Evolutionary conservation across 2,113 vertebrate genomes (phyloP).

Genomic region (Mesoclemmys tuberculata): DNA sequence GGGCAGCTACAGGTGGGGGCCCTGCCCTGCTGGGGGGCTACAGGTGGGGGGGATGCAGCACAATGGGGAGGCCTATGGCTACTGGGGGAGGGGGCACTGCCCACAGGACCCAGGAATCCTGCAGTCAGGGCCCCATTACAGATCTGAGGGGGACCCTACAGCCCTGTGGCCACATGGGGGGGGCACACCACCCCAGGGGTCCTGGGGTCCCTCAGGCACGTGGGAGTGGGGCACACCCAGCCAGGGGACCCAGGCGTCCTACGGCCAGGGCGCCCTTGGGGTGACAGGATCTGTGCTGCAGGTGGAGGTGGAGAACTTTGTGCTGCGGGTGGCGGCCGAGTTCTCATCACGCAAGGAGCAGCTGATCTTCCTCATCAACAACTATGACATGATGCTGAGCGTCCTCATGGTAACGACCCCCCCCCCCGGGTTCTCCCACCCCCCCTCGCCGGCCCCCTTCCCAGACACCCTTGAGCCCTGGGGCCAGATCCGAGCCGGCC

Average conservation of each 20-base stretch:
- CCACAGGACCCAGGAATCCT: too few species aligned
- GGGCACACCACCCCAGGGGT: too few species aligned
- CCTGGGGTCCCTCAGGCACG: too few species aligned
- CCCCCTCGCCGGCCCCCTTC: too few species aligned
- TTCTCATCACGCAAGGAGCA: conserved; percentile 93
- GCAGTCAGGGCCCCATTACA: too few species aligned
- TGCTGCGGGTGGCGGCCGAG: conserved; percentile 93
- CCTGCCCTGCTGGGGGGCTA: too few species aligned
- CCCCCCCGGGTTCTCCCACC: accelerated
- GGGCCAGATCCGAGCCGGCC: too few species aligned
- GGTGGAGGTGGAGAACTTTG: conserved; percentile 94
- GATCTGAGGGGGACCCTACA: too few species aligned
- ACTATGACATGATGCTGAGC: conserved; percentile 95
- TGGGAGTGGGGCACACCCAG: too few species aligned
- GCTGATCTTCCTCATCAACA: conserved; percentile 96
- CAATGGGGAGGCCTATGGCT: background rate
- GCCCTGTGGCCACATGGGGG: too few species aligned
- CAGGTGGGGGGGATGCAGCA: background rate
- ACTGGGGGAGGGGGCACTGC: background rate
- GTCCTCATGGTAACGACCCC: conserved; percentile 86
- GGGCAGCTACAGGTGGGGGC: conserved; percentile 88
- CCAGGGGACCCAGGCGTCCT: background rate
- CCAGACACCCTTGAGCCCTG: too few species aligned
- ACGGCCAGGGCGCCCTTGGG: background rate
- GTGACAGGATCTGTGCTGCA: conserved; percentile 18